These are phyloP conservation scores for Recurvirostra avosetta DNA, from an alignment of 2,113 vertebrate genomes.

Conservation along the genomic window DNA sequence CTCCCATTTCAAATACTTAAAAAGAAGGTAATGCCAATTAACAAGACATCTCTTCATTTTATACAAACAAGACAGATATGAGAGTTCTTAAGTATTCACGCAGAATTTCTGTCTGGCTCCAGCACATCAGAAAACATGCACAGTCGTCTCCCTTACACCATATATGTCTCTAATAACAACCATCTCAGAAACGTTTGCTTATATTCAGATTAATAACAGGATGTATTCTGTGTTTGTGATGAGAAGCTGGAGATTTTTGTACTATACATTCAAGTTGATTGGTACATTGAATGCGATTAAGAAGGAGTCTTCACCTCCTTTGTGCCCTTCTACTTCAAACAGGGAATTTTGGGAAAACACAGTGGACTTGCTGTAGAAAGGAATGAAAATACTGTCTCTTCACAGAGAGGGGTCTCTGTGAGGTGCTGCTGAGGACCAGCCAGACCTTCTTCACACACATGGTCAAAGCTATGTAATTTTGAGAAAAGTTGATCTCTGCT, in stretches of 20 bases:
- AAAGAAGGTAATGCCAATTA: conserved; percentile 1
- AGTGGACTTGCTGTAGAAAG: not conserved
- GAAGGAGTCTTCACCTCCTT: not conserved
- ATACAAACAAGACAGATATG: not conserved
- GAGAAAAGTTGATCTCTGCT: not conserved
- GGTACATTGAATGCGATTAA: not conserved
- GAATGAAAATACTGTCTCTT: not conserved
- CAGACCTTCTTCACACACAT: not conserved
- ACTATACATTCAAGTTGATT: not conserved
- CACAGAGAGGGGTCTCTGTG: not conserved
- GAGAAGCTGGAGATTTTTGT: not conserved
- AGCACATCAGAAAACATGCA: not conserved
- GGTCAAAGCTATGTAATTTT: not conserved
- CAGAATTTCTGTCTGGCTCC: not conserved
- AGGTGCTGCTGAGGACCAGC: not conserved
- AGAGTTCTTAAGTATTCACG: not conserved
- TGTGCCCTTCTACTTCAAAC: not conserved
- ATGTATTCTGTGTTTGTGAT: not conserved
- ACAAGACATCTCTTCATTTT: not conserved
- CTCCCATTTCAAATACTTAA: conserved; percentile 4
- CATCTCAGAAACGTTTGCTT: not conserved
- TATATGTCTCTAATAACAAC: not conserved
- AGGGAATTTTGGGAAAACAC: not conserved
- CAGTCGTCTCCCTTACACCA: not conserved
- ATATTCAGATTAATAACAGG: not conserved